phyloP scores from a whole-genome alignment of 2,888 invertebrate genomes.

The Bruchidius siliquastri region DNA sequence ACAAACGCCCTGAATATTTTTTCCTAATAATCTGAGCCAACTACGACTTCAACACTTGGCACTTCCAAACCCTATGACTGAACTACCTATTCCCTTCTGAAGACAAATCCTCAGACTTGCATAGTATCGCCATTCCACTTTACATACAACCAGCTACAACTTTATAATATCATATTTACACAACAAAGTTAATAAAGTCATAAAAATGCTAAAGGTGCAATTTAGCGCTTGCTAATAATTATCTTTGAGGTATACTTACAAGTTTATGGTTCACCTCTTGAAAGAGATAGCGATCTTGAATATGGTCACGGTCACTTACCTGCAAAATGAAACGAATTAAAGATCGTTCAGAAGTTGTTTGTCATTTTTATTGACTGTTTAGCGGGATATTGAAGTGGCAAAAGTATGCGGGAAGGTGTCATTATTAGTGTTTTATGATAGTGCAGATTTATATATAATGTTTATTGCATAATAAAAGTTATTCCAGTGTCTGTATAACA shows the following conservation, averaged over 20 bases:
- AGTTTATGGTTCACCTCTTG: background rate
- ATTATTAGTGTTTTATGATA: background rate
- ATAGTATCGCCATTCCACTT: too few species aligned
- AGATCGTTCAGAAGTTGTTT: background rate
- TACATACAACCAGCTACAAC: background rate
- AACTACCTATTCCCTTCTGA: too few species aligned
- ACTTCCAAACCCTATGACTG: too few species aligned
- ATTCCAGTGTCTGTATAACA: too few species aligned
- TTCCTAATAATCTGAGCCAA: too few species aligned
- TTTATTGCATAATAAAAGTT: background rate
- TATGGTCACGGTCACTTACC: background rate
- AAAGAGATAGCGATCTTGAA: background rate
- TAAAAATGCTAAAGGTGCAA: background rate
- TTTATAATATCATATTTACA: background rate
- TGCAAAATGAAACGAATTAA: background rate
- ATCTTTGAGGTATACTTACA: background rate
- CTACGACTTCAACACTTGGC: too few species aligned
- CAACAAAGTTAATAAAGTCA: background rate
- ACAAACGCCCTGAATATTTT: too few species aligned
- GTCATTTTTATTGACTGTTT: background rate
- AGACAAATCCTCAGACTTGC: too few species aligned
- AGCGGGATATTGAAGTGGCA: background rate
- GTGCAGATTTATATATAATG: background rate
- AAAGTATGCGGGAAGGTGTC: background rate
- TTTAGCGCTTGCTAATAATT: background rate